phyloP scores from a whole-genome alignment of 2,888 invertebrate genomes.

The Drepana falcataria region DNA sequence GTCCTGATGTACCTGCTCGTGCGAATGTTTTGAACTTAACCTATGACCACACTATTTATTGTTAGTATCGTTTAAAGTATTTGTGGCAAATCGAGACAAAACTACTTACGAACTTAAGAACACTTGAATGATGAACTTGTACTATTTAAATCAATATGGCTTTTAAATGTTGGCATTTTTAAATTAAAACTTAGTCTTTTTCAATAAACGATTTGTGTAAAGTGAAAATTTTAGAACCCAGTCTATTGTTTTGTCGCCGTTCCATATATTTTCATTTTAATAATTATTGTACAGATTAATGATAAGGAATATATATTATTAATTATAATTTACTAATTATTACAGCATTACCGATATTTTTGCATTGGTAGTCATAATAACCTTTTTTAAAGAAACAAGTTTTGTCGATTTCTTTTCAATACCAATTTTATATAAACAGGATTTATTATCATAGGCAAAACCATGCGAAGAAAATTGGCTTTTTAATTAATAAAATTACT shows the following conservation, averaged over 20 bases:
- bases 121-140: not conserved
- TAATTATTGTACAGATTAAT: conserved; percentile 39
- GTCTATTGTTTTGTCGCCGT: conserved; percentile 26
- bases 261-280: conserved; percentile 28
- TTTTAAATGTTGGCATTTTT: not conserved
- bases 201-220: not conserved
- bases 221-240: conserved; percentile 7
- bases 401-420: too few species aligned
- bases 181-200: not conserved
- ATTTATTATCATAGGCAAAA: too few species aligned
- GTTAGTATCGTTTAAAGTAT: conserved; percentile 43
- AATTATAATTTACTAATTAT: conserved; percentile 20
- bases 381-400: not conserved
- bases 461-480: too few species aligned
- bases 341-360: conserved; percentile 15
- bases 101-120: conserved; percentile 5
- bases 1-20: conserved; percentile 61
- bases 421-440: too few species aligned
- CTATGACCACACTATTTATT: conserved; percentile 58
- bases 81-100: conserved; percentile 30
- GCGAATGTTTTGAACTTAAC: conserved; percentile 54
- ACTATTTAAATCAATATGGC: not conserved
- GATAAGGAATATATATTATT: conserved; percentile 26
- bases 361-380: conserved; percentile 15
- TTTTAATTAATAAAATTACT: not conserved